Percentiles rank a stretch among this genome's conserved stretches.
These are phyloP conservation scores for Rapana venosa DNA, from an alignment of 2,888 invertebrate species.

Conservation along the genomic window DNA sequence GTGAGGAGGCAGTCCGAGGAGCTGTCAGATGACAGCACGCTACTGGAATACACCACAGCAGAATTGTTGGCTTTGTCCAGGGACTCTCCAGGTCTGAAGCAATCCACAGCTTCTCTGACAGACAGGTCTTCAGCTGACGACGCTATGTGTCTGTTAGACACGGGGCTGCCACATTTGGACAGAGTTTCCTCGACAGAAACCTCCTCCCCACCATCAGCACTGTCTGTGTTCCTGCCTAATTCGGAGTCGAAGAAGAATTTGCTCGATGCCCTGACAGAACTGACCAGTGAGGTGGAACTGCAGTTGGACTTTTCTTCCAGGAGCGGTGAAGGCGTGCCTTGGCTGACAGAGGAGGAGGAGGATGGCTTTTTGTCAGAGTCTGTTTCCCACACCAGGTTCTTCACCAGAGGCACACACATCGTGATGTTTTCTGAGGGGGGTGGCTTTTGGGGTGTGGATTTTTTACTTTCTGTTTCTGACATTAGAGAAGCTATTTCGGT, in stretches of 20 bases:
- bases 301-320: neutral
- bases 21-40: neutral
- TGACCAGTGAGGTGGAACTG: neutral
- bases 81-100: neutral
- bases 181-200: no score
- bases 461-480: neutral
- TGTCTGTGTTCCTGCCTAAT: no score
- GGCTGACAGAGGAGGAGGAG: neutral
- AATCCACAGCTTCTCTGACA: conserved; percentile 2
- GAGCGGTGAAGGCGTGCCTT: neutral
- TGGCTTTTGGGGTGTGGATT: neutral
- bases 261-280: neutral
- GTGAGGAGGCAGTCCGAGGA: neutral
- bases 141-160: no score
- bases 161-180: no score
- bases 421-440: neutral
- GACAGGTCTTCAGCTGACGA: neutral
- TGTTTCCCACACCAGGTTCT: neutral
- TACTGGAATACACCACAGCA: neutral
- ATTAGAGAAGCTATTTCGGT: neutral
- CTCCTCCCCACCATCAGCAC: no score
- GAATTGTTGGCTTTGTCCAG: conserved; percentile 4
- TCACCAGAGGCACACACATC: neutral
- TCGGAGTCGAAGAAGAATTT: neutral
- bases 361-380: neutral